Evolutionary conservation across 2,888 invertebrate genomes (phyloP).

Genomic region (Rhimphoctona megacephalus): DNA sequence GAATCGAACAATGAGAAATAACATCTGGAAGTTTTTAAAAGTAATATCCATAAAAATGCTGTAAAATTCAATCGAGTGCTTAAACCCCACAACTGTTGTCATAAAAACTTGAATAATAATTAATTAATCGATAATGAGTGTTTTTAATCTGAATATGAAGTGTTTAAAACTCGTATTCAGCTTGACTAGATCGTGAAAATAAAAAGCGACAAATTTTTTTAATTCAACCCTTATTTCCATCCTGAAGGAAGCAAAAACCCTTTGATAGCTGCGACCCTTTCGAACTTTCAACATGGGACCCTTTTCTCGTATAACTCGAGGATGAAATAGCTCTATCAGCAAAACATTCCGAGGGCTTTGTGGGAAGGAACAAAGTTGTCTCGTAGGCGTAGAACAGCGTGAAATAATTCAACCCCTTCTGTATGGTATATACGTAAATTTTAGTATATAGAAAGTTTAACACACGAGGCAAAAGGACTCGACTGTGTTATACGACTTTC

Average conservation of each 20-base stretch:
- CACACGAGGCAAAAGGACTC: constrained; percentile 54
- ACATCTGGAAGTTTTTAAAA: neutral
- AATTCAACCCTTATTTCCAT: constrained; percentile 22
- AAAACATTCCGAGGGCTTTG: constrained; percentile 73
- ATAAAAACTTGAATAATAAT: neutral
- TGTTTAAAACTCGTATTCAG: constrained; percentile 8
- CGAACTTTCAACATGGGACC: constrained; percentile 56
- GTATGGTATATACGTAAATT: constrained; percentile 3
- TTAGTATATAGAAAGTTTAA: constrained; percentile 21
- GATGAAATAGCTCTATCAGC: constrained; percentile 75
- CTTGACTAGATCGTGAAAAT: constrained; percentile 12
- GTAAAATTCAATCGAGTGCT: neutral
- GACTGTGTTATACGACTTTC: constrained; percentile 48
- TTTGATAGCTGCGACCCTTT: constrained; percentile 54
- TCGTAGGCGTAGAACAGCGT: constrained; percentile 56
- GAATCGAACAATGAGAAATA: neutral
- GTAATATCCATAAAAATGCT: neutral
- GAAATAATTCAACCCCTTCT: constrained; percentile 52
- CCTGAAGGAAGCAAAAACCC: constrained; percentile 42
- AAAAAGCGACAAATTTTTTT: constrained; percentile 31
- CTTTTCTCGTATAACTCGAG: constrained; percentile 53
- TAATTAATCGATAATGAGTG: neutral
- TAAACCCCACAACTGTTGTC: neutral
- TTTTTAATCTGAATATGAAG: constrained; percentile 16
- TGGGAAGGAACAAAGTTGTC: constrained; percentile 64